phyloP scores from a whole-genome alignment of 2,888 invertebrate species.

The Scaptomyza caliginosa region DNA sequence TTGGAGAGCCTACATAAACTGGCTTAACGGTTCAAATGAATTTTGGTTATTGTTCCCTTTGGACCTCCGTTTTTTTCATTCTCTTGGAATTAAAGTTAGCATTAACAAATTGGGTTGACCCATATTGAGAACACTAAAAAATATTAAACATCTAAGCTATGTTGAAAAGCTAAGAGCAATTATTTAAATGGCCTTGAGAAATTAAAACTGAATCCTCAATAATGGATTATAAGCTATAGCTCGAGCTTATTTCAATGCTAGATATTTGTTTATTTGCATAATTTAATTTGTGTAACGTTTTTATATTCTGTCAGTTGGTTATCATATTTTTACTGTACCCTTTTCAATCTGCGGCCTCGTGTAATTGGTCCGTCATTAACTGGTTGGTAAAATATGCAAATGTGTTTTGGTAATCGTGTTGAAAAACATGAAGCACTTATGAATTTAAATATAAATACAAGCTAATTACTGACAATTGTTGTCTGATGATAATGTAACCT shows the following conservation, averaged over 20 bases:
- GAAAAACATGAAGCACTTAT: slow-evolving; percentile 3
- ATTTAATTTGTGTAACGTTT: background rate
- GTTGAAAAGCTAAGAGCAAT: too few relatives aligned
- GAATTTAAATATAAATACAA: slow-evolving; percentile 1
- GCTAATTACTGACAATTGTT: slow-evolving; percentile 10
- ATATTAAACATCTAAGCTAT: too few relatives aligned
- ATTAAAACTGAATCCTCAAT: too few relatives aligned
- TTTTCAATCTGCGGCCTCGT: slow-evolving; percentile 10
- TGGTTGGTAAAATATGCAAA: slow-evolving; percentile 49
- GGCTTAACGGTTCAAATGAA: slow-evolving; percentile 6
- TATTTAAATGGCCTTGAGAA: too few relatives aligned
- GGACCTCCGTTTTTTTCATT: background rate
- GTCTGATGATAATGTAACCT: slow-evolving; percentile 2
- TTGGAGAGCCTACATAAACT: slow-evolving; percentile 12
- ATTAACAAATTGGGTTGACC: background rate
- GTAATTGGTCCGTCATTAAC: slow-evolving; percentile 53
- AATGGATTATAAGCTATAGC: too few relatives aligned
- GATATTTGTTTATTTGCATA: background rate
- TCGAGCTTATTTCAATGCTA: too few relatives aligned
- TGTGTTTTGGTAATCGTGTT: slow-evolving; percentile 26
- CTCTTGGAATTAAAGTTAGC: background rate
- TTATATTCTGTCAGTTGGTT: background rate
- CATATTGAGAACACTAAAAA: too few relatives aligned
- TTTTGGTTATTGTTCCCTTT: background rate
- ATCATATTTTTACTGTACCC: background rate